A percentile compares a stretch with the other conserved stretches of the same genome.
These are phyloP conservation scores for Tetrapedia diversipes DNA, from an alignment of 2,888 invertebrate genomes.

Conservation along the genomic window DNA sequence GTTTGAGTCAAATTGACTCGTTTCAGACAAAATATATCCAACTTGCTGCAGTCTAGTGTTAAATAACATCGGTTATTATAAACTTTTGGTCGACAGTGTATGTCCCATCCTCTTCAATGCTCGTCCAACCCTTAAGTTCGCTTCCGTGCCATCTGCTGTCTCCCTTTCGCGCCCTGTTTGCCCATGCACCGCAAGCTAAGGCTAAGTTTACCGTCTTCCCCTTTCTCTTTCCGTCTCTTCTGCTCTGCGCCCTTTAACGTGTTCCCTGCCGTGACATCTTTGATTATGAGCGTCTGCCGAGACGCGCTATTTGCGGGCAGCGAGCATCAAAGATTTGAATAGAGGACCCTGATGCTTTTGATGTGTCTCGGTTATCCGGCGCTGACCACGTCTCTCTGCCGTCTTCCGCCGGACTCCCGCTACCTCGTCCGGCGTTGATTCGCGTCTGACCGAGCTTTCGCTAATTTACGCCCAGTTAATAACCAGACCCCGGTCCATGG, in stretches of 20 bases:
- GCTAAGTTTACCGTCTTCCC: slow-evolving; percentile 35
- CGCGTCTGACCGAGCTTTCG: slow-evolving; percentile 50
- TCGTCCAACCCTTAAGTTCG: slow-evolving; percentile 14
- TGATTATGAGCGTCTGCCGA: slow-evolving; percentile 77
- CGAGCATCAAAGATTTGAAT: slow-evolving; percentile 78
- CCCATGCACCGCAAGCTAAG: neutral
- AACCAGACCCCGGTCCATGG: neutral
- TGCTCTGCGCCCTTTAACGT: slow-evolving; percentile 47
- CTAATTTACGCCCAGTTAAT: slow-evolving; percentile 21
- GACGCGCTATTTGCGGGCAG: slow-evolving; percentile 67
- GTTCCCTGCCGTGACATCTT: slow-evolving; percentile 75
- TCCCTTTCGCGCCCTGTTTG: slow-evolving; percentile 22
- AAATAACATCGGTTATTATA: too few species aligned
- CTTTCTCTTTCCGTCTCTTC: slow-evolving; percentile 33
- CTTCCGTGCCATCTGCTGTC: neutral
- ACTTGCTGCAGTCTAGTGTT: too few species aligned
- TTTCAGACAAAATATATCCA: too few species aligned
- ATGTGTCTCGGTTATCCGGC: slow-evolving; percentile 70
- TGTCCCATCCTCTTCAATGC: slow-evolving; percentile 47
- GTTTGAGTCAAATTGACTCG: too few species aligned
- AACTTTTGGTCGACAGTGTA: too few species aligned
- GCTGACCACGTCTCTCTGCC: slow-evolving; percentile 63
- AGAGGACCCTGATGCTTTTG: slow-evolving; percentile 77
- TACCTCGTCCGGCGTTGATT: slow-evolving; percentile 49
- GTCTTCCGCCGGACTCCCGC: slow-evolving; percentile 43